phyloP scores from a whole-genome alignment of 2,113 vertebrate genomes.

The Puntigrus tetrazona region DNA sequence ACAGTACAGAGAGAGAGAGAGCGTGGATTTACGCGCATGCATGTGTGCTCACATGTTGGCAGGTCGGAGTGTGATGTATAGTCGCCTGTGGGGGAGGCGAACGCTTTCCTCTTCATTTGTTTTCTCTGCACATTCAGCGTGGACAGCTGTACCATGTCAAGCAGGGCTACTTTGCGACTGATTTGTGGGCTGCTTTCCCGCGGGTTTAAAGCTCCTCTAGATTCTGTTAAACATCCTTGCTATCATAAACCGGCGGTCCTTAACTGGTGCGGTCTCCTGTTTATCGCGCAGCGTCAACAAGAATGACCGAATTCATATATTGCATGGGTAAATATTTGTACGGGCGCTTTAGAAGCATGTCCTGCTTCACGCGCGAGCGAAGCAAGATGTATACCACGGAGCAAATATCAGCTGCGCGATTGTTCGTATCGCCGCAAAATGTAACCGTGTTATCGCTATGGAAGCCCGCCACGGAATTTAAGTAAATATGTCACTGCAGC shows the following conservation, averaged over 20 bases:
- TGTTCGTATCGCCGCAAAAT: too few species aligned
- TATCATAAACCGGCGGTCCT: not conserved
- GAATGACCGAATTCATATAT: not conserved
- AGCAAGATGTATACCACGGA: not conserved
- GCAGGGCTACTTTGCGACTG: conserved; percentile 28
- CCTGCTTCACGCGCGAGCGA: too few species aligned
- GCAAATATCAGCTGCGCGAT: too few species aligned
- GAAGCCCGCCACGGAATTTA: too few species aligned
- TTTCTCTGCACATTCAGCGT: conserved; percentile 43
- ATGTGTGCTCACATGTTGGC: not conserved
- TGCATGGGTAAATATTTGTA: not conserved
- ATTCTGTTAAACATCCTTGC: not conserved
- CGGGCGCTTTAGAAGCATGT: too few species aligned
- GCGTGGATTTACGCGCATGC: conserved; percentile 10
- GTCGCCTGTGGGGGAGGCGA: conserved; percentile 22
- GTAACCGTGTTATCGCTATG: too few species aligned
- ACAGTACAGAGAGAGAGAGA: not conserved
- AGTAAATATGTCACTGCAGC: too few species aligned
- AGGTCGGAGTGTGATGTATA: conserved; percentile 21
- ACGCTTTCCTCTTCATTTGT: conserved; percentile 38
- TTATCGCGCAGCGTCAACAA: not conserved
- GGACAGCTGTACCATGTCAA: conserved; percentile 49
- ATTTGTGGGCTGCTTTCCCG: conserved; percentile 26
- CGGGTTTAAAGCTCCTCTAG: not conserved
- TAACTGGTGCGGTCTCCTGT: not conserved